Evolutionary conservation across 2,797 vertebrate genomes (phyloP).

Genomic region (Bothrops alternatus): DNA sequence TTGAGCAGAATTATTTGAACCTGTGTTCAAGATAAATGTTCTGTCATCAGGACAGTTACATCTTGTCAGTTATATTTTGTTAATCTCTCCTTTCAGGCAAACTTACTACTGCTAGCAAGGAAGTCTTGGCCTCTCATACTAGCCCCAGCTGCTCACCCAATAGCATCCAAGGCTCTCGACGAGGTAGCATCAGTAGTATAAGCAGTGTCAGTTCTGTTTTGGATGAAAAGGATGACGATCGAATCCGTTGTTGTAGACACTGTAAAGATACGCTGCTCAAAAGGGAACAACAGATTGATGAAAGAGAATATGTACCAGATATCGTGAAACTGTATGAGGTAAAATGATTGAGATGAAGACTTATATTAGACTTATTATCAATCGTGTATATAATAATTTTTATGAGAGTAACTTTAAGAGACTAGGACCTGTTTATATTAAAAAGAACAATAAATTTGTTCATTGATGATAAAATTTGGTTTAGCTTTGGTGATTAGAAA

Average conservation of each 20-base stretch:
- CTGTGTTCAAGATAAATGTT: neutral
- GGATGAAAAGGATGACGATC: conserved; percentile 94
- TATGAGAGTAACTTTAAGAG: neutral
- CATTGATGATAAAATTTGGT: neutral
- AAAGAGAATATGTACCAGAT: conserved; percentile 86
- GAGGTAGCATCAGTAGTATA: conserved; percentile 91
- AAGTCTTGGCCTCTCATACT: conserved; percentile 77
- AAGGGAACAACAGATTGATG: conserved; percentile 90
- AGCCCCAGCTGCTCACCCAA: conserved; percentile 81
- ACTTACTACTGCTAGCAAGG: conserved; percentile 87
- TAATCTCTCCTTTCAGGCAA: conserved; percentile 77
- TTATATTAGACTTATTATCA: neutral
- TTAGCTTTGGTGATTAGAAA: neutral
- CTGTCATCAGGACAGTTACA: neutral
- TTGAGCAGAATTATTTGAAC: neutral
- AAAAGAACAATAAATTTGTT: neutral
- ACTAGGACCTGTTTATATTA: neutral
- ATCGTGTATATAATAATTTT: neutral
- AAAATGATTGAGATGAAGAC: neutral
- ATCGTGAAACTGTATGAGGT: conserved; percentile 93
- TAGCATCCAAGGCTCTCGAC: conserved; percentile 80
- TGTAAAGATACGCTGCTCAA: conserved; percentile 90
- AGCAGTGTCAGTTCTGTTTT: conserved; percentile 91
- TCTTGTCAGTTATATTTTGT: conserved; percentile 8
- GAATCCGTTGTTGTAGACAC: conserved; percentile 91